Percentiles rank a stretch among this genome's conserved stretches.
phyloP scores from a whole-genome alignment of 2,888 invertebrate genomes.

The Rugalucina vietnamica region DNA sequence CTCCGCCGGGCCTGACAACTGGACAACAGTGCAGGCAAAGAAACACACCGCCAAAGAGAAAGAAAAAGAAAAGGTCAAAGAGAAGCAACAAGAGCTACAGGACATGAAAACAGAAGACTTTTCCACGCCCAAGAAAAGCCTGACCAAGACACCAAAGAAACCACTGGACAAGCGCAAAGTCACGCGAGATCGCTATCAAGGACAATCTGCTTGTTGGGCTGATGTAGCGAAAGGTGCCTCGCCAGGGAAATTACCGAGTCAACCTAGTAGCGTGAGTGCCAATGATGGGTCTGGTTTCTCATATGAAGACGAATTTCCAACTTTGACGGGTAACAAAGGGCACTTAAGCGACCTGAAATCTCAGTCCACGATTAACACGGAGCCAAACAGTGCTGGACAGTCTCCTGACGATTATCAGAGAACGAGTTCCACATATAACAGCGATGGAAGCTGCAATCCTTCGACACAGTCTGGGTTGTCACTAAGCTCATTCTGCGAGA shows the following conservation, averaged over 20 bases:
- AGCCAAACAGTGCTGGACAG: not conserved
- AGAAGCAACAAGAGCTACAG: not conserved
- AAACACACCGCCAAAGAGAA: constrained; percentile 45
- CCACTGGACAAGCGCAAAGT: not conserved
- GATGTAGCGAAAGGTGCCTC: constrained; percentile 58
- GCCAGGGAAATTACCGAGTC: not conserved
- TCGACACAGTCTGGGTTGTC: not conserved
- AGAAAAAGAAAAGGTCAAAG: constrained; percentile 3
- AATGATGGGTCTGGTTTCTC: not conserved
- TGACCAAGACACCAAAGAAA: not conserved
- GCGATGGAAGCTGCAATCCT: not conserved
- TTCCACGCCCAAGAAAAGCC: not conserved
- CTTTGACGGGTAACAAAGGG: not conserved
- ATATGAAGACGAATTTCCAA: constrained; percentile 50
- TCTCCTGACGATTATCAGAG: not conserved
- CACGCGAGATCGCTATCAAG: not conserved
- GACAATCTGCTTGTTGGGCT: constrained; percentile 49
- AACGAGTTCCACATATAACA: not conserved
- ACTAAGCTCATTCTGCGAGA: not conserved
- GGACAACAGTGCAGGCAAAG: constrained; percentile 55
- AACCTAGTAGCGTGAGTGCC: not conserved
- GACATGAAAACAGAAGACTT: constrained; percentile 1
- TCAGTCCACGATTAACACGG: too few relatives aligned
- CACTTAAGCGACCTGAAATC: not conserved
- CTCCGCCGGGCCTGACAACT: constrained; percentile 5